Evolutionary conservation across 2,888 invertebrate genomes (phyloP).

Genomic region (Rhimphoctona megacephalus): DNA sequence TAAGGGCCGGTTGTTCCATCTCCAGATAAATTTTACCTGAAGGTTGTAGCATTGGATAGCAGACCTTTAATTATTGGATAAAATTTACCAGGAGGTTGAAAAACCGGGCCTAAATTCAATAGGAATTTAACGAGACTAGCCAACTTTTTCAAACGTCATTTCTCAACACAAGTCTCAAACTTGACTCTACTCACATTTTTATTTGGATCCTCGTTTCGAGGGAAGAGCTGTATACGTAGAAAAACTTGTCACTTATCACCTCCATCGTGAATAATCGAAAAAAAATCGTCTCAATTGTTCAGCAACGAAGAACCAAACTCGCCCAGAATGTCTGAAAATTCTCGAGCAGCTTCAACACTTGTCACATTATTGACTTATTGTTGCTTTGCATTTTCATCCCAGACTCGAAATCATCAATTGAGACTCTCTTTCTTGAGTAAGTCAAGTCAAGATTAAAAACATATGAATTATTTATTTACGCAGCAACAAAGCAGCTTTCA

Average conservation of each 20-base stretch:
- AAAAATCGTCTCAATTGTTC: not conserved
- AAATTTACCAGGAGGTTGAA: no score
- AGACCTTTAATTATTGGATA: no score
- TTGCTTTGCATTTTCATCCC: not conserved
- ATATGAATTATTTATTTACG: not conserved
- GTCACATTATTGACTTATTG: conserved; percentile 40
- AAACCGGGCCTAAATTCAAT: no score
- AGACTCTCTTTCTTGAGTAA: not conserved
- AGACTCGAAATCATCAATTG: not conserved
- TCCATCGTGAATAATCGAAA: conserved; percentile 86
- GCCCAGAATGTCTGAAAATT: not conserved
- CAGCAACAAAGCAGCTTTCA: not conserved
- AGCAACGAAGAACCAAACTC: not conserved
- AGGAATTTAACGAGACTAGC: conserved; percentile 28
- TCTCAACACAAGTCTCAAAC: not conserved
- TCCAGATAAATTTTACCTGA: no score
- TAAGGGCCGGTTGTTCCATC: no score
- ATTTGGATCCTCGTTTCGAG: conserved; percentile 94
- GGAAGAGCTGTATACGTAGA: conserved; percentile 96
- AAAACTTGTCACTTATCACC: conserved; percentile 92
- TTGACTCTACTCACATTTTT: conserved; percentile 91
- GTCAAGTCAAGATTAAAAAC: not conserved
- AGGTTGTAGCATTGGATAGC: no score
- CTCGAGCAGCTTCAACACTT: conserved; percentile 23
- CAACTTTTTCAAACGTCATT: conserved; percentile 5